Evolutionary conservation across 2,797 vertebrate species (phyloP).

Genomic region (Spondyliosoma cantharus): DNA sequence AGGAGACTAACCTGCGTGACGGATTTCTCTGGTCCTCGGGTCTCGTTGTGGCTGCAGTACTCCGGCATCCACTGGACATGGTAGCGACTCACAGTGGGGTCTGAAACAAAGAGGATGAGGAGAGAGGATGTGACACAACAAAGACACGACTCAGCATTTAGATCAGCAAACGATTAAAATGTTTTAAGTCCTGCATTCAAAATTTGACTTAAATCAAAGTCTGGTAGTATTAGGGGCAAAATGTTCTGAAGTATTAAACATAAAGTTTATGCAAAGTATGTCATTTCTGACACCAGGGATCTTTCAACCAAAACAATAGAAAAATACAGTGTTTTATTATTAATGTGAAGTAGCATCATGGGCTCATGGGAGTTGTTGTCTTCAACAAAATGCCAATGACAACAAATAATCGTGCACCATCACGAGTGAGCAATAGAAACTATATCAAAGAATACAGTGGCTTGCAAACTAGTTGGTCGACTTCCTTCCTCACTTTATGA

Average conservation of each 20-base stretch:
- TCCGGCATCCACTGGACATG: constrained; percentile 93
- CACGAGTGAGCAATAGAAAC: too few species aligned
- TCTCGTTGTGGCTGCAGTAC: constrained; percentile 90
- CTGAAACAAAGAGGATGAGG: constrained; percentile 71
- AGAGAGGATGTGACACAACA: not conserved
- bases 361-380: too few species aligned
- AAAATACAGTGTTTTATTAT: too few species aligned
- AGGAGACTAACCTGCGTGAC: constrained; percentile 87
- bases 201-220: not conserved
- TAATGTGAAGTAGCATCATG: too few species aligned
- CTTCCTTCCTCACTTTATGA: too few species aligned
- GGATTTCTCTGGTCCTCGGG: constrained; percentile 84
- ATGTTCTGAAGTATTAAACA: not conserved
- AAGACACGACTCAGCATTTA: constrained; percentile 1
- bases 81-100: constrained; percentile 84
- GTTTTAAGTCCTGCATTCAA: not conserved
- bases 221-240: not conserved
- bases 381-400: too few species aligned
- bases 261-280: too few species aligned
- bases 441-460: too few species aligned
- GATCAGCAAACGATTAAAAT: not conserved
- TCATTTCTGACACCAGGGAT: too few species aligned
- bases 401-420: too few species aligned
- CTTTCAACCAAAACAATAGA: too few species aligned
- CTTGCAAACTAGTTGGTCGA: too few species aligned